Evolutionary conservation across 2,888 invertebrate genomes (phyloP).

Genomic region (Schizotus pectinicornis): DNA sequence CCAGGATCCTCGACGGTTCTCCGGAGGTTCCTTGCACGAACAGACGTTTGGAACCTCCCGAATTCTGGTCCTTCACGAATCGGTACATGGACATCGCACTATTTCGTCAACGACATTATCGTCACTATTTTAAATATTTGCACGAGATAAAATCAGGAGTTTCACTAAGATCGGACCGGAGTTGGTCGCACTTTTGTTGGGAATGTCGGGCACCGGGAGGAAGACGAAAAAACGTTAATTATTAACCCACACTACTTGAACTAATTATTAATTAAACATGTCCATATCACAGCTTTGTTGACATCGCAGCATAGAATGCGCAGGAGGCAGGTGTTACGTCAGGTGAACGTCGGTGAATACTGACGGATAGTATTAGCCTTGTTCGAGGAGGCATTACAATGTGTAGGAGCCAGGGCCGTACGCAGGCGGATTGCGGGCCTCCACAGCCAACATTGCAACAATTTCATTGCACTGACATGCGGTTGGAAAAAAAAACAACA

Average conservation of each 20-base stretch:
- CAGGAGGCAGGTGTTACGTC: constrained; percentile 53
- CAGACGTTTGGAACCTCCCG: constrained; percentile 65
- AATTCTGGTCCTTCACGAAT: constrained; percentile 72
- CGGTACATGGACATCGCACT: constrained; percentile 69
- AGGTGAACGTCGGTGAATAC: constrained; percentile 55
- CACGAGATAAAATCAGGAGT: not conserved
- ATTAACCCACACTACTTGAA: constrained; percentile 1
- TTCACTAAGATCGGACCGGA: not conserved
- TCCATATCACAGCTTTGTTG: constrained; percentile 13
- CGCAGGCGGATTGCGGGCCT: constrained; percentile 39
- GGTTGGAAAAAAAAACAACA: too few relatives aligned
- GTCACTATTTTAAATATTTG: constrained; percentile 2
- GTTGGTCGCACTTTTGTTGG: not conserved
- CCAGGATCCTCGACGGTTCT: constrained; percentile 32
- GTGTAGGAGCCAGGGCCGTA: constrained; percentile 53
- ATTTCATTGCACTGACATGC: too few relatives aligned
- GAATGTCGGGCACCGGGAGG: not conserved
- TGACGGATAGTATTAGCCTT: constrained; percentile 48
- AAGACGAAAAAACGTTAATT: not conserved
- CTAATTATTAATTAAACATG: not conserved
- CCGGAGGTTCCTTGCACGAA: constrained; percentile 74
- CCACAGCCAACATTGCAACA: not conserved
- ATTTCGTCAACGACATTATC: not conserved
- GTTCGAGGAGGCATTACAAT: constrained; percentile 40
- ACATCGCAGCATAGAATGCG: constrained; percentile 28